Percentiles rank a stretch among this genome's conserved stretches.
These are phyloP conservation scores for Cyanoderma ruficeps DNA, from an alignment of 2,113 vertebrate species.

Conservation along the genomic window DNA sequence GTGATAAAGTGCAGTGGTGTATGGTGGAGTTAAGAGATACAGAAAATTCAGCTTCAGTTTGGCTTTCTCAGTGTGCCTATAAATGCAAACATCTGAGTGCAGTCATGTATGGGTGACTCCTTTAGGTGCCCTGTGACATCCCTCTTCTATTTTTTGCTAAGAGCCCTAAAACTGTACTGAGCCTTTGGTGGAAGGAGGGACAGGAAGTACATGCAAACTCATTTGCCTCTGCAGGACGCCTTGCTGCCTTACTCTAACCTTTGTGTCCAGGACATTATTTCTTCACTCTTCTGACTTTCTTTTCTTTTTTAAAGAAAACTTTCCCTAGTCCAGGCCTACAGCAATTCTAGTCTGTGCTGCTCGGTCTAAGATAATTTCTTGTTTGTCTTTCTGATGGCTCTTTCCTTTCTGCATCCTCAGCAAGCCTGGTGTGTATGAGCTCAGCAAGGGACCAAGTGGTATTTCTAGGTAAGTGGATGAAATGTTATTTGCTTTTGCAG, in stretches of 20 bases:
- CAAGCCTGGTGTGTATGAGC: constrained; percentile 83
- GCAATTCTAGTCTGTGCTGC: neutral
- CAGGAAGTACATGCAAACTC: neutral
- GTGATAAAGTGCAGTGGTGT: neutral
- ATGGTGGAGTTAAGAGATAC: neutral
- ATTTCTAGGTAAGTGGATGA: constrained; percentile 83
- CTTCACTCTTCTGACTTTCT: neutral
- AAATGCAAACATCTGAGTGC: neutral
- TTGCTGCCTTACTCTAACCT: neutral
- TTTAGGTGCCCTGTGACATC: neutral
- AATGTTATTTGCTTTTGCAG: neutral
- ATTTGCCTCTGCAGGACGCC: neutral
- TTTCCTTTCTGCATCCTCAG: constrained; percentile 67
- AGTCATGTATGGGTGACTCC: neutral
- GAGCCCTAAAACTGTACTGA: neutral
- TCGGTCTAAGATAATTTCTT: neutral
- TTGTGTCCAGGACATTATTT: neutral
- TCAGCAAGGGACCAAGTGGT: constrained; percentile 84
- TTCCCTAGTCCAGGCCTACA: neutral
- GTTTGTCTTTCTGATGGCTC: neutral
- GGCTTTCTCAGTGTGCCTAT: neutral
- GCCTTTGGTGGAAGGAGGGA: neutral
- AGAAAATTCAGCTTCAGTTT: neutral
- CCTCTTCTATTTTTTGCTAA: neutral
- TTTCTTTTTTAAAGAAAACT: neutral